Evolutionary conservation across 2,797 vertebrate genomes (phyloP).

Genomic region (Characodon lateralis): DNA sequence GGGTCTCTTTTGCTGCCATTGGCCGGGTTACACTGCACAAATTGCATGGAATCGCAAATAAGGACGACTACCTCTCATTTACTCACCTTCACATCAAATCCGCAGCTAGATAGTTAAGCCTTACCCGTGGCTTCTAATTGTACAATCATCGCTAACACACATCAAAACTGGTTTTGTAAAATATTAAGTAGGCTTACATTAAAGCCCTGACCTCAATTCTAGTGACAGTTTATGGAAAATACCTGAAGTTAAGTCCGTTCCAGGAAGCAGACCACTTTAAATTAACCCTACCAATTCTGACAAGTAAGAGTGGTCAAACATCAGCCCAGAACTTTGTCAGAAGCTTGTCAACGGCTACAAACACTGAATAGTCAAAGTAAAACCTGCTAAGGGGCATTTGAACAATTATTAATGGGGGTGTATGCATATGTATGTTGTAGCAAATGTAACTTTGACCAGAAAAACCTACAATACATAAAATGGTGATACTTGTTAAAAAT

Average conservation of each 20-base stretch:
- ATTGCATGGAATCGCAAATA: too few relatives aligned
- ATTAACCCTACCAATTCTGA: background rate
- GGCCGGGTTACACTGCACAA: too few relatives aligned
- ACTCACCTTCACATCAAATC: too few relatives aligned
- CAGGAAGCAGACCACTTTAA: background rate
- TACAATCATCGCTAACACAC: too few relatives aligned
- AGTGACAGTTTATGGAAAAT: background rate
- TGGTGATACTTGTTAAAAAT: background rate
- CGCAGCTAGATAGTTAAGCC: too few relatives aligned
- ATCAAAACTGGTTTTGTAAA: background rate
- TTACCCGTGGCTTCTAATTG: too few relatives aligned
- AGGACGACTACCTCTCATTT: too few relatives aligned
- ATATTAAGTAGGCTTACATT: background rate
- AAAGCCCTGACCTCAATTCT: background rate
- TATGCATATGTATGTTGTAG: too few relatives aligned
- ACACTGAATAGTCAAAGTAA: background rate
- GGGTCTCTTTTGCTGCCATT: too few relatives aligned
- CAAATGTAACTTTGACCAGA: too few relatives aligned
- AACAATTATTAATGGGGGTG: too few relatives aligned
- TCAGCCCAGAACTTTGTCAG: background rate
- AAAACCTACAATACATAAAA: too few relatives aligned
- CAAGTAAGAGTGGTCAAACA: background rate
- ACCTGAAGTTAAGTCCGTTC: background rate
- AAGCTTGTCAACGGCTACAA: background rate
- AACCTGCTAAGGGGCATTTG: background rate